These are phyloP conservation scores for Grus americana DNA, from an alignment of 2,113 vertebrate genomes.

Conservation along the genomic window DNA sequence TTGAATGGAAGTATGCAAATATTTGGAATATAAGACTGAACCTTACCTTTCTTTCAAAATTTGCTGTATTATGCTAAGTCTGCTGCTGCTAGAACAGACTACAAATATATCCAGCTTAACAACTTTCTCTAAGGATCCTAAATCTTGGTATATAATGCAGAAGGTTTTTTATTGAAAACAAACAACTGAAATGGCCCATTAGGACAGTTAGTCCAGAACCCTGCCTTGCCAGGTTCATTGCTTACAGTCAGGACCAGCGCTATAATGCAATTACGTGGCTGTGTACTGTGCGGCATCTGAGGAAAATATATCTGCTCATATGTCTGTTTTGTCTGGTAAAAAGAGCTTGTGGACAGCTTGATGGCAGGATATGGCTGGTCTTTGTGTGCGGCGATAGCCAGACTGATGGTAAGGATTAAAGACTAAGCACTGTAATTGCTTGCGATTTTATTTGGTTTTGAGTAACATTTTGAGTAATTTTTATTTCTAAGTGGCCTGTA, in stretches of 20 bases:
- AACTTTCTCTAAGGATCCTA: neutral
- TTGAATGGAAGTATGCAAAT: neutral
- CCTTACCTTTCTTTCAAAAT: neutral
- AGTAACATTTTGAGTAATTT: neutral
- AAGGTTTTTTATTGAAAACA: constrained; percentile 55
- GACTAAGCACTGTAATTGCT: neutral
- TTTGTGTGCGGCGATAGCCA: constrained; percentile 30
- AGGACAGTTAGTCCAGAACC: constrained; percentile 47
- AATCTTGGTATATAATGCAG: constrained; percentile 27
- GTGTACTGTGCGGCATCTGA: neutral
- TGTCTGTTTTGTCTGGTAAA: constrained; percentile 38
- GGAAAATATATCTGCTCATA: constrained; percentile 42
- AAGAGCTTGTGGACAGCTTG: constrained; percentile 66
- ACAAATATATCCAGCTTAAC: neutral
- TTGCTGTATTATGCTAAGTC: neutral
- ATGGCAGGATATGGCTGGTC: constrained; percentile 36
- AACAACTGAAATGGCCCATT: constrained; percentile 59
- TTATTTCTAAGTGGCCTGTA: neutral
- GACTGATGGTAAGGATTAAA: constrained; percentile 43
- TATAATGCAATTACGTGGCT: constrained; percentile 46
- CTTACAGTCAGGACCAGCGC: constrained; percentile 41
- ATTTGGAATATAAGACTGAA: neutral
- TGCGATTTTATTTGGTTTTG: constrained; percentile 23
- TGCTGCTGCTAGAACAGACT: neutral
- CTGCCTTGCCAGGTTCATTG: constrained; percentile 36